Evolutionary conservation across 2,797 vertebrate genomes (phyloP), one percentile per base, ranked within the genome.

Genomic region (Kryptopterus vitreolus): DNA sequence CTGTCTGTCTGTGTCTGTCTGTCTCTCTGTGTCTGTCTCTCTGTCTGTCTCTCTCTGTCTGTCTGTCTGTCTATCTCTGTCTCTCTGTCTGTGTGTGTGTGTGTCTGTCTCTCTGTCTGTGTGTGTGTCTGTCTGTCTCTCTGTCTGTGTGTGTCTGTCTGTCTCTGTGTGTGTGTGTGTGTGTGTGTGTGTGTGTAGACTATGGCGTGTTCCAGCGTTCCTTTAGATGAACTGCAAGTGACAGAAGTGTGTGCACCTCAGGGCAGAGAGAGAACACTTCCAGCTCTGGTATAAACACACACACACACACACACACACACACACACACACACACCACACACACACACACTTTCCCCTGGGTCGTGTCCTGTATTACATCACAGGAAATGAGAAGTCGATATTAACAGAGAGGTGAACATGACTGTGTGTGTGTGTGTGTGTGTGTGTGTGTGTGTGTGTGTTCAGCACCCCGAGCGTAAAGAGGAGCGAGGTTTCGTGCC

Each of bases 401-500:
- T 8, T 48, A 15, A 46, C 2, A 46, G 4, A 8, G 13, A 48
- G 16, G 38, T 50, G 43, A 48, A 26, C 22, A 16, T 69, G 9
- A 10, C n/a, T 16, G 3, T 38, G 18, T 52, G 50, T 35, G 66
- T 50, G 53, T 18, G 20, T 69, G 68, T 46, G 8, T 35, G n/a
- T 58, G 43, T 63, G 48, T 52, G 15, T 50, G 8, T 69, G n/a
- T 69, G 38, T 73, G 10, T 53, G 72, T 61, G 26, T 70, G 48
- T 72, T 16, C 69, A 98, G 97, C 95, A 96, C 89, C 96, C 96
- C 0, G 92, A 92, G 82, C 93, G 96, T 85, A 96, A 94, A 88
- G 93, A 94, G 86, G 95, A 97, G 76, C 94, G 95, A 33, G 94
- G 92, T 26, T 99, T 99, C 68, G 90, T 99, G 92, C 91, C 93